These are phyloP conservation scores for Beris morrisii DNA, from an alignment of 2,888 invertebrate species.

Conservation along the genomic window DNA sequence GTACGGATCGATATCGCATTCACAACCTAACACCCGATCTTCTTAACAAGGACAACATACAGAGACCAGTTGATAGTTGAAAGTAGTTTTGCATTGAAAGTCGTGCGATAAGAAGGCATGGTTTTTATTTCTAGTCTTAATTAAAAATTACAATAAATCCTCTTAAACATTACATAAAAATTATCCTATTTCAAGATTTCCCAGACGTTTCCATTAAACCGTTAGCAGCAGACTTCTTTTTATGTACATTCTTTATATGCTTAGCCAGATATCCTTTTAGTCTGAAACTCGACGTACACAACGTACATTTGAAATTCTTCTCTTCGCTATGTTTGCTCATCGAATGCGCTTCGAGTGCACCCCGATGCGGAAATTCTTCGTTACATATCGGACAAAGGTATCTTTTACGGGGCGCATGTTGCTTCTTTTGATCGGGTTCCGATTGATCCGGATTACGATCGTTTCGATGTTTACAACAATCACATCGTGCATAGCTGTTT, in stretches of 20 bases:
- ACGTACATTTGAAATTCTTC: constrained; percentile 25
- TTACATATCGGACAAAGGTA: constrained; percentile 4
- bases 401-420: background rate
- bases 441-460: constrained; percentile 8
- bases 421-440: background rate
- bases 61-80: too few relatives aligned
- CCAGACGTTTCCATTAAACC: constrained; percentile 25
- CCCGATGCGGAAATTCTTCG: constrained; percentile 12
- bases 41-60: too few relatives aligned
- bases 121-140: too few relatives aligned
- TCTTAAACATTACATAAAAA: constrained; percentile 15
- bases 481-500: constrained; percentile 12
- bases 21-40: too few relatives aligned
- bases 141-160: too few relatives aligned
- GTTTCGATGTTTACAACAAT: constrained; percentile 1
- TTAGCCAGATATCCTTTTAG: constrained; percentile 26
- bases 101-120: too few relatives aligned
- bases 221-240: constrained; percentile 21
- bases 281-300: constrained; percentile 25
- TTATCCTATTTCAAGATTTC: constrained; percentile 28
- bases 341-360: constrained; percentile 15
- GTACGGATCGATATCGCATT: too few relatives aligned
- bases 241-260: constrained; percentile 30
- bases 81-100: too few relatives aligned
- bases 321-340: constrained; percentile 27